Conservation (phyloP, 2,888 invertebrate species). For the Strigamia maritima region DNA sequence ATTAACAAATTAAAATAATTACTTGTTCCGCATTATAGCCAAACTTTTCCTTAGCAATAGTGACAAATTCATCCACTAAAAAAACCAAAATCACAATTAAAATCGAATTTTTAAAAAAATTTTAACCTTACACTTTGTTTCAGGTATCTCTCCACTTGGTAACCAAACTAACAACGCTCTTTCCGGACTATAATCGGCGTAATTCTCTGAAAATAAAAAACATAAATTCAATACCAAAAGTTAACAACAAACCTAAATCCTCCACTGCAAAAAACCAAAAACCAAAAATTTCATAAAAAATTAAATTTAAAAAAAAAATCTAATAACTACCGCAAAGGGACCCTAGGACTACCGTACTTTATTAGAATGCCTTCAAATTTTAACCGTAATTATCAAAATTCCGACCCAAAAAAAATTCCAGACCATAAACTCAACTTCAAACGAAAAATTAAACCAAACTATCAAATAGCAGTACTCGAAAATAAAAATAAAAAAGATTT, state of each 20-base stretch:
- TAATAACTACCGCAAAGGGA: not conserved
- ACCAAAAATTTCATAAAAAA: not conserved
- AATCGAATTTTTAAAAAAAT: slow-evolving; percentile 8
- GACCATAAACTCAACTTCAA: not conserved
- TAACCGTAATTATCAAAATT: not conserved
- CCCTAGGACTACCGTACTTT: slow-evolving; percentile 28
- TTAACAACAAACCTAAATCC: no score
- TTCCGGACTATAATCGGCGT: slow-evolving; percentile 60
- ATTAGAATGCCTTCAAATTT: not conserved
- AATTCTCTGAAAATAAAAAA: slow-evolving; percentile 44
- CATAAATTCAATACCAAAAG: not conserved
- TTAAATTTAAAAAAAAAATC: not conserved
- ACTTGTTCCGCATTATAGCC: slow-evolving; percentile 92
- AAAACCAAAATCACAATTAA: slow-evolving; percentile 44
- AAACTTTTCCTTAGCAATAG: slow-evolving; percentile 92
- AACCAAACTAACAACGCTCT: slow-evolving; percentile 94
- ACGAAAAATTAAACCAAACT: no score
- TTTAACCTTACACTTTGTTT: slow-evolving; percentile 74
- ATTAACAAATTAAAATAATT: slow-evolving; percentile 30
- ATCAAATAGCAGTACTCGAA: not conserved
- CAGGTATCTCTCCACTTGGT: slow-evolving; percentile 82
- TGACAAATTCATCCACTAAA: slow-evolving; percentile 92
- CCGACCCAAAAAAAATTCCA: not conserved
- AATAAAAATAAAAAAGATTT: not conserved
- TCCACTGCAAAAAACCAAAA: not conserved